Conservation (phyloP, 1,140 invertebrate species). For the Drosophila burlai region DNA sequence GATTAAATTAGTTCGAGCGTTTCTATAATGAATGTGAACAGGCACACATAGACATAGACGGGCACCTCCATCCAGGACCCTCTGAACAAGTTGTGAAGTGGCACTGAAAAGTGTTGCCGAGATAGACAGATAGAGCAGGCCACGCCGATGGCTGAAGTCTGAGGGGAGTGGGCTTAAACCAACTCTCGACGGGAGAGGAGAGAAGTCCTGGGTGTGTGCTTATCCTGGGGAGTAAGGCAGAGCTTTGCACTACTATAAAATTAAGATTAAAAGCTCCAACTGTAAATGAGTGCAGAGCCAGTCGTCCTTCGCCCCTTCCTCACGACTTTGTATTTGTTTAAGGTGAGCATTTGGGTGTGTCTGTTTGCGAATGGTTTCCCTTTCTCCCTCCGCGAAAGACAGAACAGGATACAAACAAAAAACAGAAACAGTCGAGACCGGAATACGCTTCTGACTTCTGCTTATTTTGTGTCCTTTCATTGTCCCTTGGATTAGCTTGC, state of each 20-base stretch:
- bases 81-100: constrained; percentile 40
- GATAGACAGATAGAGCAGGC: constrained; percentile 33
- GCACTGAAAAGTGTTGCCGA: constrained; percentile 64
- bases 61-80: constrained; percentile 16
- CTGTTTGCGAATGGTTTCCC: constrained; percentile 62
- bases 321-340: constrained; percentile 52
- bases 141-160: not conserved
- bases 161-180: constrained; percentile 1
- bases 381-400: not conserved
- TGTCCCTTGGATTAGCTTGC: constrained; percentile 54
- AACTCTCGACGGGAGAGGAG: constrained; percentile 24
- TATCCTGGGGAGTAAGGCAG: constrained; percentile 10
- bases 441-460: constrained; percentile 11
- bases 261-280: constrained; percentile 77
- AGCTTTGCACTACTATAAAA: constrained; percentile 72
- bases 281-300: constrained; percentile 53
- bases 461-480: constrained; percentile 20
- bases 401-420: constrained; percentile 29
- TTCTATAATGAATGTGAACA: constrained; percentile 34
- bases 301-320: constrained; percentile 14
- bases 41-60: constrained; percentile 4
- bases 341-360: constrained; percentile 62
- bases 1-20: constrained; percentile 66
- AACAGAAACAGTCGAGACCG: constrained; percentile 27
- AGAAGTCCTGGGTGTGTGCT: constrained; percentile 15